Evolutionary conservation across 2,797 vertebrate genomes (phyloP), one percentile per base, ranked within the genome.

Genomic region (Prunella strophiata): DNA sequence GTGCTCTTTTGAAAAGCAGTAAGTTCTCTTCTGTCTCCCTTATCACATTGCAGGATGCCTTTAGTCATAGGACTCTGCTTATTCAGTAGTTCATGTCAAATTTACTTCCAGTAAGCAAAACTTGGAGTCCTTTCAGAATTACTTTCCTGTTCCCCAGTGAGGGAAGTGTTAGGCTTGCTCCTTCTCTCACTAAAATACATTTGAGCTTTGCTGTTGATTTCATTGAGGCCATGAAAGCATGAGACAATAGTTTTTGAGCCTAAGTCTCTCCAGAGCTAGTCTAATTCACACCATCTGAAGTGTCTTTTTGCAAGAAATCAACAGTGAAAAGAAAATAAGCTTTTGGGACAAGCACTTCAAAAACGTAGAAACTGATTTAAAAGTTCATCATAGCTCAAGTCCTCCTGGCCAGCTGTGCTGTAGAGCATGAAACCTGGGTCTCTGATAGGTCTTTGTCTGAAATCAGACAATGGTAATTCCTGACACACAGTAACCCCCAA

Each of bases 21-120:
- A 58, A 87, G 91, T 96, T 94, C 86, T 89, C 72, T 78, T 95
- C 93, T 94, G 90, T 82, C 75, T 95, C 88, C 85, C 90, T 88
- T 95, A 96, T 96, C 96, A 70, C 93, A 92, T 96, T 95, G 96
- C 96, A 95, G 94, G 95, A 96, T 96, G 84, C 91, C 84, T 94
- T 94, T 90, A 93, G 96, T 93, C 90, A 89, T 80, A 88, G 86
- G 72, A 95, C 86, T 74, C 76, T 54, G 59, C 83, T 96, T 94
- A 89, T 95, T 93, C 90, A 89, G 94, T 97, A 96, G 93, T 95
- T 96, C 89, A 93, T 72, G 95, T 91, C 90, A 94, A 94, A 92
- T 83, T 77, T 95, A 93, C 80, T 74, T 82, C 93, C 93, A 88
- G 77, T 67, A 94, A 94, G 86, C 61, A 91, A 87, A 96, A 88